A percentile compares a stretch with the other conserved stretches of the same genome.
Evolutionary conservation across 2,888 invertebrate species (phyloP).

Genomic region (Branchellion lobata): DNA sequence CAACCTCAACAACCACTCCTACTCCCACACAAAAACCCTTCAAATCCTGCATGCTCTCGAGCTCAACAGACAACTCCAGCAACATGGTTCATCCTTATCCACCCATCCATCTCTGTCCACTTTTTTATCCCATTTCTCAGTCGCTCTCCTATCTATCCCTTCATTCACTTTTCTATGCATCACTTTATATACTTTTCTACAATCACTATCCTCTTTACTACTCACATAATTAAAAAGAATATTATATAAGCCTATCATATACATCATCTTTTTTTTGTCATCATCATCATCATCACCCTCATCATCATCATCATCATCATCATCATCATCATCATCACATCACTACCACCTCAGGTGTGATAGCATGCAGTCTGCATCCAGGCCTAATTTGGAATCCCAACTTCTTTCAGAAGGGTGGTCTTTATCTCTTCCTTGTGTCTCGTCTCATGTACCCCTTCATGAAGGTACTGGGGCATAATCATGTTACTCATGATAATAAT

Average conservation of each 20-base stretch:
- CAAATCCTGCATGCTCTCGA: conserved; percentile 60
- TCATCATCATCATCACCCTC: conserved; percentile 30
- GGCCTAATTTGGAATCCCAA: neutral
- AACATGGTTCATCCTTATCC: conserved; percentile 48
- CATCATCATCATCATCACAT: conserved; percentile 19
- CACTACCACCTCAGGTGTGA: neutral
- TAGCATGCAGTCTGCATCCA: conserved; percentile 12
- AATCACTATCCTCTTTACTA: too few relatives aligned
- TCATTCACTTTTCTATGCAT: too few relatives aligned
- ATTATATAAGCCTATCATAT: conserved; percentile 45
- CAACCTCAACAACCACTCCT: conserved; percentile 53
- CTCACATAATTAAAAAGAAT: too few relatives aligned
- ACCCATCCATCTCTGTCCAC: too few relatives aligned
- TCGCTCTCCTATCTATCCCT: too few relatives aligned
- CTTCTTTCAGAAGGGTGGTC: neutral
- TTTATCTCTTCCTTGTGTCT: neutral
- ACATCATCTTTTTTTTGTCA: neutral
- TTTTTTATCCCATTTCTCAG: too few relatives aligned
- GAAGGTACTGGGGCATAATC: too few relatives aligned
- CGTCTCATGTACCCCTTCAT: neutral
- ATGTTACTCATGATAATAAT: too few relatives aligned
- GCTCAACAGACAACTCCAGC: conserved; percentile 55
- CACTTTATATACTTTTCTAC: too few relatives aligned
- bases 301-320: conserved; percentile 12
- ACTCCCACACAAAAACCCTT: conserved; percentile 59